A percentile compares a stretch with the other conserved stretches of the same genome.
phyloP scores from a whole-genome alignment of 2,797 vertebrate genomes.

The Streptopelia turtur region DNA sequence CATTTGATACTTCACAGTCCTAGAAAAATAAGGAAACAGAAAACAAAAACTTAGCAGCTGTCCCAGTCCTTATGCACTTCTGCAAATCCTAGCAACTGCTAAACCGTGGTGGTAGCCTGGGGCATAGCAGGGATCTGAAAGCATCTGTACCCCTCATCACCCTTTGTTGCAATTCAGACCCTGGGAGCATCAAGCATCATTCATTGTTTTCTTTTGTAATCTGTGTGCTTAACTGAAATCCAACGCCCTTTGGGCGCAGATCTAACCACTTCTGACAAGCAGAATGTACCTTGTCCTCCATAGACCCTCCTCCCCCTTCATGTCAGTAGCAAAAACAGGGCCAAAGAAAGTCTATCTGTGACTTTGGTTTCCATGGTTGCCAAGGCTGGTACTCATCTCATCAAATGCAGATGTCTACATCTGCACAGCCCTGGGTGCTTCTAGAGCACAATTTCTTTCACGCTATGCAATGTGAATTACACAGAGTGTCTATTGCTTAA shows the following conservation, averaged over 20 bases:
- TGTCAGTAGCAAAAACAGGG: rapidly evolving
- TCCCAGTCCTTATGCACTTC: not conserved
- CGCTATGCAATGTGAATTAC: not conserved
- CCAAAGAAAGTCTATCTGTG: not conserved
- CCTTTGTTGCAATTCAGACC: not conserved
- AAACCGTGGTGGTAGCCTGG: not conserved
- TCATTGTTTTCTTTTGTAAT: not conserved
- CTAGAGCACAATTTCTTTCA: not conserved
- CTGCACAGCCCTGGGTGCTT: not conserved
- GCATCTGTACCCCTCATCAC: not conserved
- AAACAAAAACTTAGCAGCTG: not conserved
- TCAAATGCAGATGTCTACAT: not conserved
- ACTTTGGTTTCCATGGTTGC: not conserved
- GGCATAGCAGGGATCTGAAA: not conserved
- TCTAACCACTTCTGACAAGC: not conserved
- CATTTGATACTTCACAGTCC: not conserved
- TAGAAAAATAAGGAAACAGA: not conserved
- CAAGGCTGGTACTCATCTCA: not conserved
- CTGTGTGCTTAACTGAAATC: not conserved
- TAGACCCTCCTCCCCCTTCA: not conserved
- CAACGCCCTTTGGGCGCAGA: not conserved
- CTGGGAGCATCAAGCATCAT: not conserved
- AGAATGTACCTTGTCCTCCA: not conserved
- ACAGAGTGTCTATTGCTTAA: not conserved
- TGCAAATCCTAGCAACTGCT: not conserved